Evolutionary conservation across 2,888 invertebrate species (phyloP), one percentile per base, ranked within the genome.

Genomic region (Drepana falcataria): DNA sequence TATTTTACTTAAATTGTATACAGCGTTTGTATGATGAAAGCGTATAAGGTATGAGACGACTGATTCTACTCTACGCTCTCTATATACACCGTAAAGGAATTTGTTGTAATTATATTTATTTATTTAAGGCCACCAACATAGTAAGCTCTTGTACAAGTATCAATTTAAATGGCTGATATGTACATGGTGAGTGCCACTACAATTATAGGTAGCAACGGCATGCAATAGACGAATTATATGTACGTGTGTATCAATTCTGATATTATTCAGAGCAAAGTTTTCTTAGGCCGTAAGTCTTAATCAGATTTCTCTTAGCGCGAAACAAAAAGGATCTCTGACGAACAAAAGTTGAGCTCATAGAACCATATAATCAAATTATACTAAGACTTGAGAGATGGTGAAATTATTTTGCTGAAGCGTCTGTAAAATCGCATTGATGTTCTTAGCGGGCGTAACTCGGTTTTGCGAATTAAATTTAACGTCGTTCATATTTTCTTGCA

Each of bases 381-480:
- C 49, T 35, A 4, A 7, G 9, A 21, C 49, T 4, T 9, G 9
- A 49, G 35, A 49, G 49, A 35, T 49, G 49, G 35, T 9, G 35
- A 35, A 49, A 49, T 49, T 49, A 49, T 49, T 49, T 49, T 35
- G 35, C 35, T n/a, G 49, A 35, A 21, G 49, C 35, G 49, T 49
- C 49, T 35, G 49, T 4, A 35, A 49, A 49, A 35, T 49, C 35
- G 35, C 9, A 44, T 44, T 9, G 44, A 44, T 9, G 44, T 35
- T 49, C 49, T 49, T 49, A n/a, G 37, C 4, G 35, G 6, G 6
- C 44, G 9, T 44, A 9, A 44, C 44, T 44, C 44, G 44, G 44
- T 35, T 49, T 37, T 5, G 5, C n/a, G 40, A 37, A 49, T 49
- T 35, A 37, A 40, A 40, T 37, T 37, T 33, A 40, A 40, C 40